Evolutionary conservation across 2,888 invertebrate genomes (phyloP).

Genomic region (Lycia hirtaria): DNA sequence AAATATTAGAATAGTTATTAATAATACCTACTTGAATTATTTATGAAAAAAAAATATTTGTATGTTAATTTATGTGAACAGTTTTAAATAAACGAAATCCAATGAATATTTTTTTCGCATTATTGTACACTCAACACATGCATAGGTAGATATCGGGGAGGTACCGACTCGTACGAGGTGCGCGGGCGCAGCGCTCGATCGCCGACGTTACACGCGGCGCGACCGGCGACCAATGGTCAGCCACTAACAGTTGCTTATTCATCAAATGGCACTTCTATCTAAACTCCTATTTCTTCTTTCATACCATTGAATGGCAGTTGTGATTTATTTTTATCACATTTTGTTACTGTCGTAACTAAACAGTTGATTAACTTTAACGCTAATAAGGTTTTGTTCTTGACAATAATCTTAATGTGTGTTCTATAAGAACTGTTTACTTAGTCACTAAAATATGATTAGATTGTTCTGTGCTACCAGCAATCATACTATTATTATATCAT

Average conservation of each 20-base stretch:
- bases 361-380: constrained; percentile 75
- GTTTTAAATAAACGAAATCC: constrained; percentile 82
- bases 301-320: constrained; percentile 63
- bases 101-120: constrained; percentile 80
- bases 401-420: constrained; percentile 35
- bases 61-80: constrained; percentile 84
- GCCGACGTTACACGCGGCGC: too few species aligned
- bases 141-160: constrained; percentile 19
- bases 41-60: constrained; percentile 75
- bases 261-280: constrained; percentile 71
- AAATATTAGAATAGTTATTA: constrained; percentile 73
- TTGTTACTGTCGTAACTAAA: constrained; percentile 80
- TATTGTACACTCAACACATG: constrained; percentile 70
- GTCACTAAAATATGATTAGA: background rate
- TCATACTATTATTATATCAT: too few species aligned
- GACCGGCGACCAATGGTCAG: constrained; percentile 11
- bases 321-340: constrained; percentile 67
- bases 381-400: constrained; percentile 58
- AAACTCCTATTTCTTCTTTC: constrained; percentile 70
- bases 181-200: background rate
- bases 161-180: constrained; percentile 6
- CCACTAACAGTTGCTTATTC: constrained; percentile 65
- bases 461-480: too few species aligned
- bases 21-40: constrained; percentile 62
- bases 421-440: background rate